A percentile compares a stretch with the other conserved stretches of the same genome.
Conservation (phyloP, 1,140 invertebrate species). For the Pissodes strobi region DNA sequence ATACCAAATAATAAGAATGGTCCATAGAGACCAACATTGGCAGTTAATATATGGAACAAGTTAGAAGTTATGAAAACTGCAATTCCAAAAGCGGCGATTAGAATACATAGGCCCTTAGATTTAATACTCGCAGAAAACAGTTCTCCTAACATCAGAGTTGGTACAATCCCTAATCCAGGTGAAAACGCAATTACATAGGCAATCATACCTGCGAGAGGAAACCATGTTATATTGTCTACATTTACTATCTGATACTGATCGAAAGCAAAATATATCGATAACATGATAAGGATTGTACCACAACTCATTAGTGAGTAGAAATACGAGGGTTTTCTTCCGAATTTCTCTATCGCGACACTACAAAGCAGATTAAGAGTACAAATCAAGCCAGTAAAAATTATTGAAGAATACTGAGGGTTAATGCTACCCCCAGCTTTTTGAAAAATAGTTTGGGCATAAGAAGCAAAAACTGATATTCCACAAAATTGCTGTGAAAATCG, state of each 20-base stretch:
- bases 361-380: slow-evolving; percentile 66
- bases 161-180: slow-evolving; percentile 44
- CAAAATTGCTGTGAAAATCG: slow-evolving; percentile 34
- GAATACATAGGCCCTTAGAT: slow-evolving; percentile 37
- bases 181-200: slow-evolving; percentile 39
- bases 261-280: slow-evolving; percentile 66
- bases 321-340: slow-evolving; percentile 69
- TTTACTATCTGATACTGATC: slow-evolving; percentile 38
- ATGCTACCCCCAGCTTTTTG: slow-evolving; percentile 45
- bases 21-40: slow-evolving; percentile 67
- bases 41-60: slow-evolving; percentile 52
- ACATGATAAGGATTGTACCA: slow-evolving; percentile 57
- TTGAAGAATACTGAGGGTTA: slow-evolving; percentile 30
- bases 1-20: slow-evolving; percentile 82
- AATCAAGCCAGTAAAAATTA: slow-evolving; percentile 58
- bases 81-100: slow-evolving; percentile 34
- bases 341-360: slow-evolving; percentile 68
- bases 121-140: slow-evolving; percentile 49
- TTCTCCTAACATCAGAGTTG: slow-evolving; percentile 47
- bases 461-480: slow-evolving; percentile 33
- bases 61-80: slow-evolving; percentile 51
- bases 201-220: slow-evolving; percentile 40
- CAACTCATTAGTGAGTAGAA: slow-evolving; percentile 63
- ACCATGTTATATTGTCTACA: slow-evolving; percentile 44
- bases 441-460: slow-evolving; percentile 47